A percentile compares a stretch with the other conserved stretches of the same genome.
Conservation (phyloP, 2,113 vertebrate genomes). For the Madoqua kirkii region DNA sequence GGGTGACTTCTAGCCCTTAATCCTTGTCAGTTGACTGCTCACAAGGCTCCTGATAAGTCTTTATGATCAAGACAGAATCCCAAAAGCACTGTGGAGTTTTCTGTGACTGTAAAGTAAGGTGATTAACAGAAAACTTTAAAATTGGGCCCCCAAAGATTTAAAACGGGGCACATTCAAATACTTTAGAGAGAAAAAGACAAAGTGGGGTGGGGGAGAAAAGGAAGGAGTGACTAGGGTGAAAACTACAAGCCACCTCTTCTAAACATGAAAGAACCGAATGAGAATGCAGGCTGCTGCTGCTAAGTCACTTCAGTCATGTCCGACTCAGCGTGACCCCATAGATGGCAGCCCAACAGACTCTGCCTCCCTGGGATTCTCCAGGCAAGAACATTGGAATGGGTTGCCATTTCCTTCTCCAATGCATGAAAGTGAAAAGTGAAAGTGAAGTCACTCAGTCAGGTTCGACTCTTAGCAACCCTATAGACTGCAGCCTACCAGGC, state of each 20-base stretch:
- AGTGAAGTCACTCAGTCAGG: too few relatives aligned
- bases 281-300: neutral
- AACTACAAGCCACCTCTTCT: neutral
- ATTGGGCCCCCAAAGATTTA: neutral
- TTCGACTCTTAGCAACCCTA: too few relatives aligned
- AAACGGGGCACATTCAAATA: neutral
- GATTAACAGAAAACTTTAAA: slow-evolving; percentile 22
- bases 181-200: neutral
- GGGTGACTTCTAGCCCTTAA: slow-evolving; percentile 74
- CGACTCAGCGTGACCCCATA: too few relatives aligned
- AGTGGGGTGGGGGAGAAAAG: neutral
- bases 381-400: too few relatives aligned
- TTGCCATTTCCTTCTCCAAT: too few relatives aligned
- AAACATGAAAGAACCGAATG: neutral
- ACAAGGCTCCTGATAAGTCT: slow-evolving; percentile 79
- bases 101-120: slow-evolving; percentile 67
- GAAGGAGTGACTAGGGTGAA: neutral
- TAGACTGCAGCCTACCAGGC: too few relatives aligned
- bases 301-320: too few relatives aligned
- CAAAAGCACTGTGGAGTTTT: slow-evolving; percentile 57
- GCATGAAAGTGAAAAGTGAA: too few relatives aligned
- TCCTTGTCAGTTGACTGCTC: slow-evolving; percentile 86
- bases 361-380: too few relatives aligned
- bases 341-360: too few relatives aligned
- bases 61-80: slow-evolving; percentile 58